Evolutionary conservation across 1,140 invertebrate genomes (phyloP).

Genomic region (Globodera rostochiensis): DNA sequence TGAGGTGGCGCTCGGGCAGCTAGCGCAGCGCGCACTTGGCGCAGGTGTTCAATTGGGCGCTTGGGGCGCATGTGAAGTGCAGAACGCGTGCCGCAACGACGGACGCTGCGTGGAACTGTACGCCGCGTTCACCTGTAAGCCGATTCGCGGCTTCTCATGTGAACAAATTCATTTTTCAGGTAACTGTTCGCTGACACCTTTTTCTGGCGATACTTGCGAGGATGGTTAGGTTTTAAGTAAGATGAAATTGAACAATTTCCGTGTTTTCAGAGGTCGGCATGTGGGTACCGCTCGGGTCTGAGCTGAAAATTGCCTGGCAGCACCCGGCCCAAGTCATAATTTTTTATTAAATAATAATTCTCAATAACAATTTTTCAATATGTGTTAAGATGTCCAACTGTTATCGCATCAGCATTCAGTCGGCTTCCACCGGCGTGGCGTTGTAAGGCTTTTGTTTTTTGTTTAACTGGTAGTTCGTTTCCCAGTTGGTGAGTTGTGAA

Average conservation of each 20-base stretch:
- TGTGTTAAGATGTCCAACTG: slow-evolving; percentile 46
- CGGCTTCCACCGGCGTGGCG: slow-evolving; percentile 40
- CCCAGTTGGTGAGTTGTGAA: no score
- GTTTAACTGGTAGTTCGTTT: no score
- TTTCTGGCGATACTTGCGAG: slow-evolving; percentile 57
- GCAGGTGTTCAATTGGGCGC: slow-evolving; percentile 19
- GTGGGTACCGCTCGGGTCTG: slow-evolving; percentile 61
- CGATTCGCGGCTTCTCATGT: background rate
- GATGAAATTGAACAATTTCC: background rate
- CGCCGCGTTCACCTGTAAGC: slow-evolving; percentile 55
- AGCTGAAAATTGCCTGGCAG: slow-evolving; percentile 61
- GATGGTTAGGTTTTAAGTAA: slow-evolving; percentile 45
- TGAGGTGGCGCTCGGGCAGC: slow-evolving; percentile 43
- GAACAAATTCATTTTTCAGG: background rate
- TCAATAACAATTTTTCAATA: background rate
- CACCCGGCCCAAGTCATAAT: slow-evolving; percentile 54
- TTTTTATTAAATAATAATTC: no score
- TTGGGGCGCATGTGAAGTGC: slow-evolving; percentile 48
- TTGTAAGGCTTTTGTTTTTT: slow-evolving; percentile 13
- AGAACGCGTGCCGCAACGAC: slow-evolving; percentile 53
- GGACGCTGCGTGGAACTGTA: slow-evolving; percentile 60
- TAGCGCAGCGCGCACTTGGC: slow-evolving; percentile 30
- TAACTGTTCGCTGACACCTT: slow-evolving; percentile 62
- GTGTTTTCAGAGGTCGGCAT: slow-evolving; percentile 60
- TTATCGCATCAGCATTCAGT: slow-evolving; percentile 62